Percentiles rank a stretch among this genome's conserved stretches.
phyloP scores from a whole-genome alignment of 2,797 vertebrate genomes.

The Rousettus madagascariensis region DNA sequence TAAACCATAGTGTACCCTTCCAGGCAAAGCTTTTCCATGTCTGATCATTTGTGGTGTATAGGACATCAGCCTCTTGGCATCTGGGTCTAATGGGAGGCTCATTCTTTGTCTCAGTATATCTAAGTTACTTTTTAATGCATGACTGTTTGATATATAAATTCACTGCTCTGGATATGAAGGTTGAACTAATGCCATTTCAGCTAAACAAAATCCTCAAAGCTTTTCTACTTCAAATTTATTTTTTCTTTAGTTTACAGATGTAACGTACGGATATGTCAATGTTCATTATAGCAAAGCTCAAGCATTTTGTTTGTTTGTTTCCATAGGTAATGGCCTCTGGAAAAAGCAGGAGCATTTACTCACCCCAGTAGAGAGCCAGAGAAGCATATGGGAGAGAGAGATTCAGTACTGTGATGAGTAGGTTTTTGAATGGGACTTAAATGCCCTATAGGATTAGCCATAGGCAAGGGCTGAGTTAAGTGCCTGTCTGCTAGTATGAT shows the following conservation, averaged over 20 bases:
- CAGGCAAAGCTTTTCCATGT: not conserved
- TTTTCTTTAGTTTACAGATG: not conserved
- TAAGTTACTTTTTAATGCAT: not conserved
- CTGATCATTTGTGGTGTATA: not conserved
- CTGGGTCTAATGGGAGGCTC: not conserved
- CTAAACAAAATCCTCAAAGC: not conserved
- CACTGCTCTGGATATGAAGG: not conserved
- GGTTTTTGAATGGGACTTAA: constrained; percentile 15
- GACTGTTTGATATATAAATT: not conserved
- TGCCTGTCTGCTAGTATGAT: not conserved
- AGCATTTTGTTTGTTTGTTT: no score
- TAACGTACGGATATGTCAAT: not conserved
- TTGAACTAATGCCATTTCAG: not conserved
- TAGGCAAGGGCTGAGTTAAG: not conserved
- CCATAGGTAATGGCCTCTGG: not conserved
- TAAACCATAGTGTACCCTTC: not conserved
- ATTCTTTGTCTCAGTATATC: not conserved
- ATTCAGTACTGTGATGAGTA: not conserved
- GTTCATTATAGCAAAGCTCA: not conserved
- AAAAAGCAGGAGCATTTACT: not conserved
- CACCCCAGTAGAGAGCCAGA: not conserved
- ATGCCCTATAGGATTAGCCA: not conserved
- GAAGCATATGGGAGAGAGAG: not conserved
- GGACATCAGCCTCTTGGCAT: not conserved
- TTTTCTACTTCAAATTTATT: not conserved